phyloP scores from a whole-genome alignment of 2,888 invertebrate species.

The Unio pictorum region DNA sequence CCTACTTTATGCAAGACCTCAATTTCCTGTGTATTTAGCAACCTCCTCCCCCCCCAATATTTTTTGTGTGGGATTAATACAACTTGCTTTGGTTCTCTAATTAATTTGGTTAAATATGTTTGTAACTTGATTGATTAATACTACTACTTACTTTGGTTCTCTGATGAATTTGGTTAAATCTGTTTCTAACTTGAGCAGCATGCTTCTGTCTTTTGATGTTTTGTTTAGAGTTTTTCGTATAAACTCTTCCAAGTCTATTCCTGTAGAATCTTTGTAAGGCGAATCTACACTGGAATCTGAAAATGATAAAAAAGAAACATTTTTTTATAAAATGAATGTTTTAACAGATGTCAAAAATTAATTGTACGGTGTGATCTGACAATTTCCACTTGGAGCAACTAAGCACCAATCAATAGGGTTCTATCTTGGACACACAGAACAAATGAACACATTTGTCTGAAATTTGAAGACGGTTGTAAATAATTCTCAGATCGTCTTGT shows the following conservation, averaged over 20 bases:
- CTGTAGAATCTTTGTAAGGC: slow-evolving; percentile 79
- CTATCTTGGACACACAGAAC: too few relatives aligned
- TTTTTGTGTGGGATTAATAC: background rate
- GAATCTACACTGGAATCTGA: slow-evolving; percentile 83
- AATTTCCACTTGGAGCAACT: too few relatives aligned
- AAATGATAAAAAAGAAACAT: slow-evolving; percentile 8
- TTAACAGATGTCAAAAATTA: too few relatives aligned
- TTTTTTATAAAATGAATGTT: too few relatives aligned
- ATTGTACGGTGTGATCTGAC: too few relatives aligned
- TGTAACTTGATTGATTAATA: slow-evolving; percentile 81
- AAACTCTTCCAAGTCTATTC: slow-evolving; percentile 88
- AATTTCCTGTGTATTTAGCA: background rate
- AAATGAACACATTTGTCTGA: too few relatives aligned
- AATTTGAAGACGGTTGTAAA: too few relatives aligned
- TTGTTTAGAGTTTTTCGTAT: slow-evolving; percentile 92
- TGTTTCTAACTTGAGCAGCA: slow-evolving; percentile 89
- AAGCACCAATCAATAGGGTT: too few relatives aligned
- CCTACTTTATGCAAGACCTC: too few relatives aligned
- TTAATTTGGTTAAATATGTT: slow-evolving; percentile 86
- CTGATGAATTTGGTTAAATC: slow-evolving; percentile 88
- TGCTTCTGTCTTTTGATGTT: slow-evolving; percentile 88
- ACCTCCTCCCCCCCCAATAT: too few relatives aligned
- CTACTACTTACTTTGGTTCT: slow-evolving; percentile 80
- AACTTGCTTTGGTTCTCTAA: slow-evolving; percentile 84
- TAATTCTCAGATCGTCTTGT: too few relatives aligned